A percentile compares a stretch with the other conserved stretches of the same genome.
Evolutionary conservation across 2,797 vertebrate species (phyloP).

Genomic region (Myotis daubentonii): DNA sequence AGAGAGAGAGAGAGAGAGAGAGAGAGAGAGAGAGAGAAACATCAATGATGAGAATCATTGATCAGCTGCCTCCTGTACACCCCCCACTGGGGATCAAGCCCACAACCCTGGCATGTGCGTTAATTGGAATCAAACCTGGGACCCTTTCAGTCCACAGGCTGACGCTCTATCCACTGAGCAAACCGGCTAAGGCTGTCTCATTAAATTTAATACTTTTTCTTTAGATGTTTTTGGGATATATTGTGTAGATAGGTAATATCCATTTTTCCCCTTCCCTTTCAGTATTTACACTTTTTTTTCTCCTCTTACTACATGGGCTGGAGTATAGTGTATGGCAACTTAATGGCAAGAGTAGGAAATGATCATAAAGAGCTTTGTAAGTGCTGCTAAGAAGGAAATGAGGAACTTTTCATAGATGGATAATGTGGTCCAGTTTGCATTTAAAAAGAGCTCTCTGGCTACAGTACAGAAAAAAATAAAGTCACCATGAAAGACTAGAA

Average conservation of each 20-base stretch:
- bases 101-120: neutral
- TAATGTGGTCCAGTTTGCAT: neutral
- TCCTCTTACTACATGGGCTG: neutral
- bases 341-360: neutral
- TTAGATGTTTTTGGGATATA: neutral
- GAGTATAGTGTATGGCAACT: neutral
- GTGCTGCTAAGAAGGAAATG: neutral
- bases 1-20: too few relatives aligned
- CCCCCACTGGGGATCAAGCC: neutral
- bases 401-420: constrained; percentile 11
- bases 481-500: neutral
- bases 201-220: neutral
- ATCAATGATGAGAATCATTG: too few relatives aligned
- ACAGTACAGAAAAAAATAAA: neutral
- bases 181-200: neutral
- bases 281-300: neutral
- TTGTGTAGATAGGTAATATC: neutral
- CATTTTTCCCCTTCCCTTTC: neutral
- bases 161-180: too few relatives aligned
- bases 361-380: neutral
- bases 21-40: too few relatives aligned
- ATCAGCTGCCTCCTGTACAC: neutral
- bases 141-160: too few relatives aligned
- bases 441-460: constrained; percentile 20
- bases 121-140: neutral